These are phyloP conservation scores for human (Homo sapiens) DNA, from an alignment of 2,113 vertebrate species.

Conservation along the genomic window GRCh38 chrX:20515501-20516000, in stretches of 20 bases:
- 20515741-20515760: background rate
- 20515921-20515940: background rate
- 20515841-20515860: background rate
- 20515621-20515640: background rate
- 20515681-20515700: conserved; percentile 8
- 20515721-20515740: conserved; percentile 3
- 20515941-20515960: background rate
- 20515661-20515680: conserved; percentile 1
- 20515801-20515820: background rate
- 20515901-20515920: background rate
- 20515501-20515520: background rate
- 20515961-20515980: background rate
- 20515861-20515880: background rate
- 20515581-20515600: background rate
- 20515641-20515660: background rate
- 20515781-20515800: background rate
- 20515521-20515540: background rate
- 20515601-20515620: background rate
- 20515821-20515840: background rate
- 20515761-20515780: conserved; percentile 20
- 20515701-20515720: background rate
- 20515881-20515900: background rate
- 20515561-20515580: background rate
- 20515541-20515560: conserved; percentile 28
- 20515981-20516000: background rate